These are phyloP conservation scores for Ophioderma brevispina DNA, from an alignment of 35 echinoderm and acorn worm genomes.

Conservation along the genomic window DNA sequence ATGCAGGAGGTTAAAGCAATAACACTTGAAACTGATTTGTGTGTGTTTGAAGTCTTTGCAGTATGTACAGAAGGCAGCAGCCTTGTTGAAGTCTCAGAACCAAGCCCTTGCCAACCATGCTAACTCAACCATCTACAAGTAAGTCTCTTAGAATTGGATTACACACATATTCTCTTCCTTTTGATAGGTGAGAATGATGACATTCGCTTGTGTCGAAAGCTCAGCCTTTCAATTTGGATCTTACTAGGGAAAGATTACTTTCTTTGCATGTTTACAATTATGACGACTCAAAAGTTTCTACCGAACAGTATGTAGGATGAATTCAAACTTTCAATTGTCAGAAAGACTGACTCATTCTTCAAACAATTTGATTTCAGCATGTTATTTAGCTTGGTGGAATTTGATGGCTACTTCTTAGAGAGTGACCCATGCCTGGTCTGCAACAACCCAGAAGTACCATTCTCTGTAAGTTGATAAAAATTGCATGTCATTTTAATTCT, in stretches of 20 bases:
- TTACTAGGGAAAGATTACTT: too few relatives aligned
- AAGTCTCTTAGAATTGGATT: too few relatives aligned
- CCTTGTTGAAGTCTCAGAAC: conserved; percentile 91
- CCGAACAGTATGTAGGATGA: too few relatives aligned
- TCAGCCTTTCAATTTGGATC: too few relatives aligned
- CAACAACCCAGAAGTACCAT: conserved; percentile 98
- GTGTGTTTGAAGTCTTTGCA: conserved; percentile 51
- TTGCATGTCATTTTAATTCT: too few relatives aligned
- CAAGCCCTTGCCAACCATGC: conserved; percentile 91
- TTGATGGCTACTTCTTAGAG: conserved; percentile 97
- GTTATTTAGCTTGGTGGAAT: conserved; percentile 83
- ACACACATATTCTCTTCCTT: too few relatives aligned
- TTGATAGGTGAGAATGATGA: too few relatives aligned
- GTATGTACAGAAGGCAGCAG: conserved; percentile 95
- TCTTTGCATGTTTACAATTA: too few relatives aligned
- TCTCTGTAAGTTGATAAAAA: conserved; percentile 96
- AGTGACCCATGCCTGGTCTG: conserved; percentile 99
- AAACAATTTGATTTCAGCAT: conserved; percentile 62
- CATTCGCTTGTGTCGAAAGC: too few relatives aligned
- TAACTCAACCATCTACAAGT: conserved; percentile 99
- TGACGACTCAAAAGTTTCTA: too few relatives aligned
- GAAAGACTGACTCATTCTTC: too few relatives aligned
- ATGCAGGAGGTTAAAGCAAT: not conserved
- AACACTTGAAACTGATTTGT: not conserved
- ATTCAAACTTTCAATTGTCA: too few relatives aligned